Evolutionary conservation across 2,113 vertebrate species (phyloP).

Genomic region (Sciurus niger): DNA sequence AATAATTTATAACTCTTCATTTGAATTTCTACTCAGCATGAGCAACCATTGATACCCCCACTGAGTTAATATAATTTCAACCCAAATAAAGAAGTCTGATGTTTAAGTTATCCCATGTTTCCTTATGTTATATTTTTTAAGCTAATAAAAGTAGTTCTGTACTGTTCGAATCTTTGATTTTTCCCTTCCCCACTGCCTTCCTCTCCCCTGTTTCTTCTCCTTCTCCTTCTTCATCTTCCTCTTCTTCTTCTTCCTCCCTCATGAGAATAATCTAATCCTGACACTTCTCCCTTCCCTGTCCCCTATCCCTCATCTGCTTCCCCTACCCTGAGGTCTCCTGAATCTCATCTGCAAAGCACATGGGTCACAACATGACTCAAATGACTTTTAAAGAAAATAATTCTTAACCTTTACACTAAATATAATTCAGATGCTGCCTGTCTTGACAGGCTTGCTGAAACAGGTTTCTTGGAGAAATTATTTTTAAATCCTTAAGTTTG

Average conservation of each 20-base stretch:
- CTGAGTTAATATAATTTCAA: slow-evolving; percentile 30
- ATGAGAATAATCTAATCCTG: not conserved
- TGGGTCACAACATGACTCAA: not conserved
- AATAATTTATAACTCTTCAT: slow-evolving; percentile 63
- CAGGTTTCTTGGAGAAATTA: not conserved
- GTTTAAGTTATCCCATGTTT: not conserved
- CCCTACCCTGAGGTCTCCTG: not conserved
- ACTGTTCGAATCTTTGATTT: not conserved
- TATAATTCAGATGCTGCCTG: not conserved
- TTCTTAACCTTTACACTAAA: slow-evolving; percentile 23
- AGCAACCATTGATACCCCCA: not conserved
- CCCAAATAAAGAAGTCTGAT: slow-evolving; percentile 9
- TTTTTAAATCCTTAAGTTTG: not conserved
- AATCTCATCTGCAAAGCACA: not conserved
- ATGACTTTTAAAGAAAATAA: not conserved
- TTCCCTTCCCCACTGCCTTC: not conserved
- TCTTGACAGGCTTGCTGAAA: slow-evolving; percentile 13
- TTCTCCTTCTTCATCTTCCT: too few relatives aligned
- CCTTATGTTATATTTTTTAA: not conserved
- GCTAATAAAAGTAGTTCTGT: not conserved
- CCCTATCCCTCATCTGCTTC: not conserved
- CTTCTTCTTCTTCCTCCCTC: not conserved
- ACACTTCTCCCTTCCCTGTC: accelerated
- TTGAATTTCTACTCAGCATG: slow-evolving; percentile 40
- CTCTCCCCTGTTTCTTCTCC: too few relatives aligned